Conservation (phyloP, 1,140 invertebrate species). For the Colletes latitarsis region DNA sequence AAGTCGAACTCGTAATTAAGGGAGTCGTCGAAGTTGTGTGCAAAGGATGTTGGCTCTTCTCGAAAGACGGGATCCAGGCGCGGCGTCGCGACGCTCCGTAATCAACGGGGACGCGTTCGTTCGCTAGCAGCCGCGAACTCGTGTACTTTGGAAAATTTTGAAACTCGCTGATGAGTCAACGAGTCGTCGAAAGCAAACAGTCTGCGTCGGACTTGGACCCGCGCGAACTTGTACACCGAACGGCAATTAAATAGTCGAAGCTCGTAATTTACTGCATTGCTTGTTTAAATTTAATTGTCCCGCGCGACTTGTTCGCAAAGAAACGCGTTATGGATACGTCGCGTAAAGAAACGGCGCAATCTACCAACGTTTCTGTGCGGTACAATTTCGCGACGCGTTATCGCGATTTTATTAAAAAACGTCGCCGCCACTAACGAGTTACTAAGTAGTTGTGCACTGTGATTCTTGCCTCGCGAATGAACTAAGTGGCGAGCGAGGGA, state of each 20-base stretch:
- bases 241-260: no score
- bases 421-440: background rate
- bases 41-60: no score
- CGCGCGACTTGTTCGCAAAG: no score
- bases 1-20: slow-evolving; percentile 58
- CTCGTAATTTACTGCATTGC: no score
- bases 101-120: background rate
- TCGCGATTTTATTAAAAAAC: no score
- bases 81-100: background rate
- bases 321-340: no score
- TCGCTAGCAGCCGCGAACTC: background rate
- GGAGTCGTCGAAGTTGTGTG: slow-evolving; percentile 30
- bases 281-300: no score
- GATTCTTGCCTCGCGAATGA: background rate
- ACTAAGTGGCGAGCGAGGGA: background rate
- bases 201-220: background rate
- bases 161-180: background rate
- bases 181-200: background rate
- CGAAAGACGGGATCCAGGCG: no score
- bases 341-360: background rate
- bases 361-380: no score
- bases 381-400: background rate
- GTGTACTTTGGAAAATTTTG: background rate
- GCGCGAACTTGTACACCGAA: no score
- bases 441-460: background rate